Evolutionary conservation across 2,888 invertebrate genomes (phyloP), one percentile per base, ranked within the genome.

Genomic region (Lasioglossum vierecki): DNA sequence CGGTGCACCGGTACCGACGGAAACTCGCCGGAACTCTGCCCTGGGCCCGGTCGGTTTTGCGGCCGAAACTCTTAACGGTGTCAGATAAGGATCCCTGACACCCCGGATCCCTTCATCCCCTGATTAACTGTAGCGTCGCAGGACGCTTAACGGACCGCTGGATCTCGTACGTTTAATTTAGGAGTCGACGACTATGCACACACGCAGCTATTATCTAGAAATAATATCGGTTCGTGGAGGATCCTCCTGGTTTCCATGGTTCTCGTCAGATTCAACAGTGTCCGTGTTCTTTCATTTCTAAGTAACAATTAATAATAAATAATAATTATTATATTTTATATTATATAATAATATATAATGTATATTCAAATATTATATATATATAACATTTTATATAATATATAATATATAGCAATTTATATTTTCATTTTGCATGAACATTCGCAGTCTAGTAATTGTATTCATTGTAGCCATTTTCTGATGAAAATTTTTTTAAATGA

Each of bases 21-120:
- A 71, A 76, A 53, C 35, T 30, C 39, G 70, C 66, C 15, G 76
- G 63, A n/a, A 68, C 26, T 35, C 39, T 30, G 74, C 22, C 49
- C 18, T 18, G 49, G 15, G 9, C 26, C 66, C 35, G 66, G 70
- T 60, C 11, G 63, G 44, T 22, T 72, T 74, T 63, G 49, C 72
- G 53, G 81, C 68, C 49, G 75, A 74, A 77, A 83, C 79, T 81
- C 84, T 68, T 82, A 76, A 82, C 82, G 76, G 71, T 30, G 75
- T 35, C 22, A 71, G 87, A 87, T 89, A 88, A 90, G 79, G 57
- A 87, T 81, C 77, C 82, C 41, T 26, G 87, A 87, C 80, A 83
- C 72, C 83, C 78, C 79, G 79, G 76, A 57, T 63, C 73, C 78
- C 57, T 86, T 80, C 68, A 35, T 83, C 83, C n/a, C 39, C 79